Conservation (phyloP, 1,140 invertebrate species). For the Agrilus planipennis region DNA sequence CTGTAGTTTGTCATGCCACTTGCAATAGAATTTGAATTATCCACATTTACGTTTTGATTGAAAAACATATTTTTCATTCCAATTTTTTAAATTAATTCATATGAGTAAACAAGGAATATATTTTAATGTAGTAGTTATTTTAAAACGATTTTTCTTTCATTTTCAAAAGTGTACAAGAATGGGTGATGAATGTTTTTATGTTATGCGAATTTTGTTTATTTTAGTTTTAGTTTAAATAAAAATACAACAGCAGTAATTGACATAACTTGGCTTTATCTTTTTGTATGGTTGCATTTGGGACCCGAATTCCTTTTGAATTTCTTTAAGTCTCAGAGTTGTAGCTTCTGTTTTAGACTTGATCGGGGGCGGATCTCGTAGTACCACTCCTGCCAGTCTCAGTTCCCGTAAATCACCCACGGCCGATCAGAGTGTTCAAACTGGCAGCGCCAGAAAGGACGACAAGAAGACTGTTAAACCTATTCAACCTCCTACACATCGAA, state of each 20-base stretch:
- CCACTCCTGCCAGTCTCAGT: conserved; percentile 57
- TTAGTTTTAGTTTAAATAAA: not conserved
- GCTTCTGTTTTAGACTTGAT: conserved; percentile 65
- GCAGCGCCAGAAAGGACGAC: conserved; percentile 19
- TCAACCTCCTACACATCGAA: conserved; percentile 25
- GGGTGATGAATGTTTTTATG: too few species aligned
- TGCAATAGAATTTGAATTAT: too few species aligned
- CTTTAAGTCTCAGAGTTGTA: conserved; percentile 30
- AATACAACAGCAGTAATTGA: conserved; percentile 1
- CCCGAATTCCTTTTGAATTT: not conserved
- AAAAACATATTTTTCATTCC: too few species aligned
- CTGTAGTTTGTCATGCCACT: too few species aligned
- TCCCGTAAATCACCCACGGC: conserved; percentile 68
- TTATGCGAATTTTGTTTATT: too few species aligned
- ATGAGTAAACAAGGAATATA: too few species aligned
- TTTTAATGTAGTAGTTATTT: too few species aligned
- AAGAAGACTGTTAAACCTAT: conserved; percentile 30
- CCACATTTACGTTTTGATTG: too few species aligned
- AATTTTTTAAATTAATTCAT: too few species aligned
- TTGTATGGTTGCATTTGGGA: not conserved
- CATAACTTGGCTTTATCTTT: conserved; percentile 1
- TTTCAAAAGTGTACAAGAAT: too few species aligned
- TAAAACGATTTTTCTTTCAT: too few species aligned
- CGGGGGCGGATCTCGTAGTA: conserved; percentile 51
- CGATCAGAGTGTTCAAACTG: conserved; percentile 64